Conservation (phyloP, 2,797 vertebrate species). For the Steatocranus sp. region DNA sequence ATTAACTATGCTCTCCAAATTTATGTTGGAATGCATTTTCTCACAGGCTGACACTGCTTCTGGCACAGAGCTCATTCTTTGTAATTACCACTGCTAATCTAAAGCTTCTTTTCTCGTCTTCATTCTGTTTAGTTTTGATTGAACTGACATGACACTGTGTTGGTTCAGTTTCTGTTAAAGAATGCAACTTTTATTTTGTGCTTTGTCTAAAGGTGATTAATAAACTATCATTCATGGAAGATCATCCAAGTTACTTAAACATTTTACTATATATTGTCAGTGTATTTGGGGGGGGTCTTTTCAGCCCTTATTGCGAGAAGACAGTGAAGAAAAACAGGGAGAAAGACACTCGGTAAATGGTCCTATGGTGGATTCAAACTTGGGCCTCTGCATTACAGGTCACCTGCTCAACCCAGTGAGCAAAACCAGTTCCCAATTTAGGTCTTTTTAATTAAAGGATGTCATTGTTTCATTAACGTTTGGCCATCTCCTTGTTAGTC, state of each 20-base stretch:
- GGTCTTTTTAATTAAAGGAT: background rate
- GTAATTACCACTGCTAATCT: constrained; percentile 12
- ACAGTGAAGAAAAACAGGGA: background rate
- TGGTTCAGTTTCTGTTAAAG: background rate
- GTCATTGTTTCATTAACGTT: background rate
- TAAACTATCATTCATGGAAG: background rate
- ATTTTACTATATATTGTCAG: background rate
- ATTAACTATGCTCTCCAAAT: background rate
- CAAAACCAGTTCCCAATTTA: background rate
- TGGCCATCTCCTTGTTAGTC: background rate
- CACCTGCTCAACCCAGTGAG: background rate
- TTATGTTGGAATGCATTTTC: background rate
- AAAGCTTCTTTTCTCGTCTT: background rate
- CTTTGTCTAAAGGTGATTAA: background rate
- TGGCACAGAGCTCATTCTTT: background rate
- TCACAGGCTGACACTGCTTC: background rate
- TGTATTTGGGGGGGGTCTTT: background rate
- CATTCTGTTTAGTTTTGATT: background rate
- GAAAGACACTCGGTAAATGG: background rate
- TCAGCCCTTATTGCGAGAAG: background rate
- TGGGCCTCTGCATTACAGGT: background rate
- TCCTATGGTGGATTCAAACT: background rate
- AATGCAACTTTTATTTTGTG: background rate
- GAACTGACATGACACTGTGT: background rate
- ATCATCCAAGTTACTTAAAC: background rate